These are phyloP conservation scores for Rhea pennata DNA, from an alignment of 2,113 vertebrate genomes.

Conservation along the genomic window DNA sequence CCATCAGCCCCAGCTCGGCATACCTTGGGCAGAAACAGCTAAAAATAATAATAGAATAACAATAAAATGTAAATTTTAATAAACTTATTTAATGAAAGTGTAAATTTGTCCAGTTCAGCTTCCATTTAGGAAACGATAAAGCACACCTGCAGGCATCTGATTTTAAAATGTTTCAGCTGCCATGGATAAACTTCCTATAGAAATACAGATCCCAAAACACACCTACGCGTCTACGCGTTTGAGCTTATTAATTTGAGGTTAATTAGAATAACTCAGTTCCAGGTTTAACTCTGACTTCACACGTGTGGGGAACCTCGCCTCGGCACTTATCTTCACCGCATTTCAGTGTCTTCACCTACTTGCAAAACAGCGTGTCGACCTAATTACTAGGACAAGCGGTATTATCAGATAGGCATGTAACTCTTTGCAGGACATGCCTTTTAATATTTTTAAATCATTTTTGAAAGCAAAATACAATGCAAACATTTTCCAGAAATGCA, in stretches of 20 bases:
- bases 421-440: neutral
- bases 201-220: too few relatives aligned
- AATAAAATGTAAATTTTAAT: too few relatives aligned
- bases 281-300: neutral
- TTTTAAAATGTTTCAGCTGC: neutral
- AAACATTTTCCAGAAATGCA: neutral
- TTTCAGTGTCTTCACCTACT: neutral
- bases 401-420: rapidly evolving
- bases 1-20: too few relatives aligned
- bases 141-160: neutral
- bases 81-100: too few relatives aligned
- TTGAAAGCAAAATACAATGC: neutral
- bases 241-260: too few relatives aligned
- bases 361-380: too few relatives aligned
- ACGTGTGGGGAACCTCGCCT: rapidly evolving
- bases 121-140: neutral
- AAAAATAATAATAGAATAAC: too few relatives aligned
- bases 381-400: neutral
- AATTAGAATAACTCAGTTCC: too few relatives aligned
- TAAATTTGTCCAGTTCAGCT: neutral
- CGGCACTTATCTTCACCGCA: neutral
- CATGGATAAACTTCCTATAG: neutral
- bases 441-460: neutral
- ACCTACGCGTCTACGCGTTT: too few relatives aligned
- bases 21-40: too few relatives aligned